Evolutionary conservation across 2,113 vertebrate genomes (phyloP), one percentile per base, ranked within the genome.

Genomic region (Pyxicephalus adspersus): DNA sequence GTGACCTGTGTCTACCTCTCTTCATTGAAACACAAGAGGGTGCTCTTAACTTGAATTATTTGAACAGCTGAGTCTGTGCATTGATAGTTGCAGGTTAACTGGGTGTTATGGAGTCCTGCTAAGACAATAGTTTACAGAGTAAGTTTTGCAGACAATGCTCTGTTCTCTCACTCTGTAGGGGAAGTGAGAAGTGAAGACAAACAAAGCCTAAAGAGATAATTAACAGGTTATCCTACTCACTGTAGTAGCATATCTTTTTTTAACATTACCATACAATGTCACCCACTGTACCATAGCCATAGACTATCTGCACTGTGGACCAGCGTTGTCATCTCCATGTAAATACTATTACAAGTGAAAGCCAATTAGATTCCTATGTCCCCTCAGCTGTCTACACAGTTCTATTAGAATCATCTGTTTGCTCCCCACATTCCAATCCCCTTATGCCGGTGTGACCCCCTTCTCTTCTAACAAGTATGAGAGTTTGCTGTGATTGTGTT

Each of bases 141-240:
- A 72, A 72, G 55, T 28, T 34, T 20, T 23, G 11, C 26, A 34
- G 63, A 77, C 63, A 66, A 77, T 66, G n/a, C 50, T 51, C 65
- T 16, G 23, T 66, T 65, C 64, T 63, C 60, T 29, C 29, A 66
- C 76, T 66, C 76, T 34, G 28, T 22, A 64, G 76, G 76, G 63
- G 76, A 77, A 77, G 76, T 54, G 25, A 65, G 63, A 77, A 65
- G 28, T 34, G 11, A 73, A 34, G 3, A 11, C 61, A 63, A 76
- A 63, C 34, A 77, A 65, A 77, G 64, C 22, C 51, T 77, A 66
- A 55, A 34, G 60, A 66, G 63, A 50, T 77, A 19, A 77, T 77
- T 55, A 77, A 52, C 23, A 17, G 70, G 25, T 73, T 54, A 29
- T 73, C 70, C 52, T 57, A 15, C 23, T 25, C 22, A 7, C 51